These are phyloP conservation scores for Archivesica marissinica DNA, from an alignment of 1,140 invertebrate species.

Conservation along the genomic window DNA sequence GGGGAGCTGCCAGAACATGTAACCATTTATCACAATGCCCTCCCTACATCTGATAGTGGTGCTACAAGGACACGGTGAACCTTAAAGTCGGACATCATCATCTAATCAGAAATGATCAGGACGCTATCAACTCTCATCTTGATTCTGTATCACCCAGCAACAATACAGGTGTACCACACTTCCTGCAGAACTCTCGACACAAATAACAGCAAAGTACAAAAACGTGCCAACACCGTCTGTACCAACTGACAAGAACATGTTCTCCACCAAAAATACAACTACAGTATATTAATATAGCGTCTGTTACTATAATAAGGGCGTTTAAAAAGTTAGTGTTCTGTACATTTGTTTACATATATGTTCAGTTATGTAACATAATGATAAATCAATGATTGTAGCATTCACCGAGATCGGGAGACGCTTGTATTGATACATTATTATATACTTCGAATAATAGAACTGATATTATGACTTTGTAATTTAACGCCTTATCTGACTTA, in stretches of 20 bases:
- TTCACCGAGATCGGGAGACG: too few relatives aligned
- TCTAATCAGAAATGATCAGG: not conserved
- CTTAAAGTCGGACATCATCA: not conserved
- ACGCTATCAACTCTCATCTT: not conserved
- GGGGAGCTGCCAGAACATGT: not conserved
- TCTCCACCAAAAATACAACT: not conserved
- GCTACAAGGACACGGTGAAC: not conserved
- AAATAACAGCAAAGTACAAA: not conserved
- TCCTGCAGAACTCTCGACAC: not conserved
- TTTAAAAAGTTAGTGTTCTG: too few relatives aligned
- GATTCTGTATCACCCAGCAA: not conserved
- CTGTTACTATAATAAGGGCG: too few relatives aligned
- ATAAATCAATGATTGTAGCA: too few relatives aligned
- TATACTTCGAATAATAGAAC: too few relatives aligned
- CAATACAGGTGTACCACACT: constrained; percentile 3
- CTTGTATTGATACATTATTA: too few relatives aligned
- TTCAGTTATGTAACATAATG: too few relatives aligned
- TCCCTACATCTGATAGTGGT: not conserved
- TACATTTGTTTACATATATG: too few relatives aligned
- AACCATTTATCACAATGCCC: constrained; percentile 6
- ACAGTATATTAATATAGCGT: not conserved
- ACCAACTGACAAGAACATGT: not conserved
- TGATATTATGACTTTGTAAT: too few relatives aligned
- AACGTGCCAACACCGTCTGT: not conserved
- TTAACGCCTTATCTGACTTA: too few relatives aligned